phyloP scores from a whole-genome alignment of 2,888 invertebrate species.

The Ornithoptera priamus region DNA sequence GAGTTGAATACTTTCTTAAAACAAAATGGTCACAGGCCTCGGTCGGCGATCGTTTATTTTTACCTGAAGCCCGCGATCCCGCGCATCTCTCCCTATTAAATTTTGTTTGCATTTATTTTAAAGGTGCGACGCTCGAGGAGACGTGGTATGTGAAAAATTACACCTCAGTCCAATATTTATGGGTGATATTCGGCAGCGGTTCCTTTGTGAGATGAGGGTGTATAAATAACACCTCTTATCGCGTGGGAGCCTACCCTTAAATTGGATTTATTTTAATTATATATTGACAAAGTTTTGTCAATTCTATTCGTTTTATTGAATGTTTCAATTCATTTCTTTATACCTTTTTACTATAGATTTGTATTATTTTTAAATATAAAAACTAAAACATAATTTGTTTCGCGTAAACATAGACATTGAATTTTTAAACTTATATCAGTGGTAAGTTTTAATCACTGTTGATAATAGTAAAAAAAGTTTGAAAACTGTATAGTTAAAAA shows the following conservation, averaged over 20 bases:
- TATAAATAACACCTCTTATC: slow-evolving; percentile 80
- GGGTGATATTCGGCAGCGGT: slow-evolving; percentile 81
- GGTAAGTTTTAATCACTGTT: too few relatives aligned
- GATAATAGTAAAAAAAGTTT: neutral
- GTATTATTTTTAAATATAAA: too few relatives aligned
- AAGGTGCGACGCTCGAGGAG: slow-evolving; percentile 79
- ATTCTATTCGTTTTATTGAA: slow-evolving; percentile 32
- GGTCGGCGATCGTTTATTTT: slow-evolving; percentile 75
- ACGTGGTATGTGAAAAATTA: slow-evolving; percentile 81
- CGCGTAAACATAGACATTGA: too few relatives aligned
- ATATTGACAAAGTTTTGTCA: slow-evolving; percentile 59
- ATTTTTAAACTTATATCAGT: too few relatives aligned
- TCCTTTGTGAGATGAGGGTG: slow-evolving; percentile 78
- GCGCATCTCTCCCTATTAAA: slow-evolving; percentile 81
- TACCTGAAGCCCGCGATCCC: slow-evolving; percentile 75
- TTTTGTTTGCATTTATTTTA: slow-evolving; percentile 81
- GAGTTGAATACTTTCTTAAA: slow-evolving; percentile 48
- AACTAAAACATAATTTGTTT: too few relatives aligned
- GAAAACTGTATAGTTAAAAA: neutral
- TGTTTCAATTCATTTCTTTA: slow-evolving; percentile 7
- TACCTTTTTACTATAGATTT: neutral
- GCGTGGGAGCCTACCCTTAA: slow-evolving; percentile 79
- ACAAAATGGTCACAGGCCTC: slow-evolving; percentile 68
- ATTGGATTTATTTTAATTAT: slow-evolving; percentile 79
- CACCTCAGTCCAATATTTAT: slow-evolving; percentile 81